Percentiles rank a stretch among this genome's conserved stretches.
phyloP scores from a whole-genome alignment of 2,888 invertebrate genomes.

The Drosophila paramelanica region DNA sequence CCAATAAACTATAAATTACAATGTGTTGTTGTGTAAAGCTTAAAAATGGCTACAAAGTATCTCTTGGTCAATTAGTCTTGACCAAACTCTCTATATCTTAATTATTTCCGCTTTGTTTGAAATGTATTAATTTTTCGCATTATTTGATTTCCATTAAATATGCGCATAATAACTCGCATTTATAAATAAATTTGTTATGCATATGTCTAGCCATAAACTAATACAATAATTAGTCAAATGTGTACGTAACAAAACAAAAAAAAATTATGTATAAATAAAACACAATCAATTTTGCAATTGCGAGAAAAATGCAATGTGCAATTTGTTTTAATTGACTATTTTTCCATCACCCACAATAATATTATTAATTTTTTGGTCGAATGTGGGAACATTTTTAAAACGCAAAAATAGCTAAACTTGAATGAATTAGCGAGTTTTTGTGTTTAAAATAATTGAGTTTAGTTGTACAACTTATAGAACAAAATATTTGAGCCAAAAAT shows the following conservation, averaged over 20 bases:
- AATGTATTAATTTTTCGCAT: conserved; percentile 3
- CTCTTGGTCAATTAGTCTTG: background rate
- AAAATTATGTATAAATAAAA: background rate
- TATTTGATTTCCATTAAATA: conserved; percentile 32
- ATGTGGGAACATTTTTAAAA: conserved; percentile 25
- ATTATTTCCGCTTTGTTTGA: background rate
- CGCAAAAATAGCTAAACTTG: background rate
- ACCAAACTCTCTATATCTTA: background rate
- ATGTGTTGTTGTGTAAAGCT: no score
- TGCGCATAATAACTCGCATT: conserved; percentile 23
- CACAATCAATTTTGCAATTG: conserved; percentile 15
- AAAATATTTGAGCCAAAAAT: background rate
- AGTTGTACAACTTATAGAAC: background rate
- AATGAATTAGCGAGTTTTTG: background rate
- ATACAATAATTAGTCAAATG: conserved; percentile 40
- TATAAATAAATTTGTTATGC: conserved; percentile 27
- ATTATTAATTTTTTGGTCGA: conserved; percentile 10
- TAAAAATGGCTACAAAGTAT: background rate
- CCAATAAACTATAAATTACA: no score
- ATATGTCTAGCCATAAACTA: conserved; percentile 24
- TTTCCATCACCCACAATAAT: conserved; percentile 12
- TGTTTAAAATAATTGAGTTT: no score
- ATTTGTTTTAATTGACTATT: conserved; percentile 26
- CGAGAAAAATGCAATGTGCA: conserved; percentile 1
- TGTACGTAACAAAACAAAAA: background rate